These are phyloP conservation scores for Hippocampus mohnikei DNA, from an alignment of 2,113 vertebrate species.

Conservation along the genomic window DNA sequence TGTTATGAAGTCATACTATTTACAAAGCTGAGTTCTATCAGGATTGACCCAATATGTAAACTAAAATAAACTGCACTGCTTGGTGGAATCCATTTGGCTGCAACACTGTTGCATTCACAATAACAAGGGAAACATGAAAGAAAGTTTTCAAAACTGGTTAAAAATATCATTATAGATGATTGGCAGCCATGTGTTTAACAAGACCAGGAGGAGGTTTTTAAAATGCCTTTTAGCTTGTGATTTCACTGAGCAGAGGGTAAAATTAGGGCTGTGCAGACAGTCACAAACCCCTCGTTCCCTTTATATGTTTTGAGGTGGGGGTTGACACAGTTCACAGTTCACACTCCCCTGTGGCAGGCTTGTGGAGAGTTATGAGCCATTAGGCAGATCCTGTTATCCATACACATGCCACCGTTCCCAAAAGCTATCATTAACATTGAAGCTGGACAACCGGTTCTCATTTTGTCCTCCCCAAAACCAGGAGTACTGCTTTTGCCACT, in stretches of 20 bases:
- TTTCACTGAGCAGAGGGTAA: slow-evolving; percentile 37
- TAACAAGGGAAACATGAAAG: background rate
- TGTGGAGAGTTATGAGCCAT: slow-evolving; percentile 64
- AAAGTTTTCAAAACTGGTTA: background rate
- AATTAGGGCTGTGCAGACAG: slow-evolving; percentile 51
- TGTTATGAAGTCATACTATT: slow-evolving; percentile 5
- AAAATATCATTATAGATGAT: background rate
- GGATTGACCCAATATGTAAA: too few species aligned
- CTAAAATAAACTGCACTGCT: background rate
- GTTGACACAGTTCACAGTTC: slow-evolving; percentile 60
- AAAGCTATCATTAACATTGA: slow-evolving; percentile 61
- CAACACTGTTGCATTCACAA: background rate
- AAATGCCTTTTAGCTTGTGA: slow-evolving; percentile 44
- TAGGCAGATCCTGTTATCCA: slow-evolving; percentile 74
- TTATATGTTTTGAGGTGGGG: slow-evolving; percentile 43
- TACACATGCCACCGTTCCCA: slow-evolving; percentile 56
- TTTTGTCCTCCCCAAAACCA: slow-evolving; percentile 51
- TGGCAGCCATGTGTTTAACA: slow-evolving; percentile 36
- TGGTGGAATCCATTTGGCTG: background rate
- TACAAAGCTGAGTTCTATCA: background rate
- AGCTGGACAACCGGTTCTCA: slow-evolving; percentile 44
- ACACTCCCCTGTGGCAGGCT: slow-evolving; percentile 45
- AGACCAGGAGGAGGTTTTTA: slow-evolving; percentile 47
- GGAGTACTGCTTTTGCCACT: slow-evolving; percentile 48
- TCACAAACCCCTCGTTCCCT: slow-evolving; percentile 31